phyloP scores from a whole-genome alignment of 2,888 invertebrate genomes.

The Mystacides longicornis region DNA sequence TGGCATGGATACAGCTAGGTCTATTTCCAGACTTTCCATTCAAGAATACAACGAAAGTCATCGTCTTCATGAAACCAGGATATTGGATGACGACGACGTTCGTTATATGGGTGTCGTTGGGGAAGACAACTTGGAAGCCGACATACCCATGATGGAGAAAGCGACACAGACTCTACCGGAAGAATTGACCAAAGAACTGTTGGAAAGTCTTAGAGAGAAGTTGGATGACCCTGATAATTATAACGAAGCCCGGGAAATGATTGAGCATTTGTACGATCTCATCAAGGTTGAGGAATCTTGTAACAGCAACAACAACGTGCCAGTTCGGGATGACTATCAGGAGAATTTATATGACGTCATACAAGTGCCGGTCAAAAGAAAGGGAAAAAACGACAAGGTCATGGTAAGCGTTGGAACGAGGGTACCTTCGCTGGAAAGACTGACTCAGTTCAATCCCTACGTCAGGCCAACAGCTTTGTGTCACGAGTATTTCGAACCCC shows the following conservation, averaged over 20 bases:
- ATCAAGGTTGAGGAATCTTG: constrained; percentile 64
- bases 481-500: constrained; percentile 48
- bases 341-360: constrained; percentile 61
- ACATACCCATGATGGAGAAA: constrained; percentile 49
- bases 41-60: constrained; percentile 58
- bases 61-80: constrained; percentile 50
- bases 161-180: constrained; percentile 66
- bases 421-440: constrained; percentile 51
- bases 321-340: constrained; percentile 30
- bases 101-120: constrained; percentile 29
- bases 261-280: constrained; percentile 67
- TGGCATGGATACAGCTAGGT: constrained; percentile 51
- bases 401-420: constrained; percentile 52
- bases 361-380: constrained; percentile 38
- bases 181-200: constrained; percentile 64
- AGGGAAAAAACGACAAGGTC: constrained; percentile 39
- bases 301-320: constrained; percentile 42
- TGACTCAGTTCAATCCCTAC: constrained; percentile 45
- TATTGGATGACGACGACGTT: constrained; percentile 42
- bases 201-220: constrained; percentile 59
- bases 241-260: constrained; percentile 67
- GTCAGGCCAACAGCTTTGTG: constrained; percentile 40
- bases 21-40: constrained; percentile 53
- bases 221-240: constrained; percentile 66
- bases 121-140: constrained; percentile 35